Base-by-base conservation (phyloP, 1,140 invertebrate genomes). In the Pseudomyrmex concolor region DNA sequence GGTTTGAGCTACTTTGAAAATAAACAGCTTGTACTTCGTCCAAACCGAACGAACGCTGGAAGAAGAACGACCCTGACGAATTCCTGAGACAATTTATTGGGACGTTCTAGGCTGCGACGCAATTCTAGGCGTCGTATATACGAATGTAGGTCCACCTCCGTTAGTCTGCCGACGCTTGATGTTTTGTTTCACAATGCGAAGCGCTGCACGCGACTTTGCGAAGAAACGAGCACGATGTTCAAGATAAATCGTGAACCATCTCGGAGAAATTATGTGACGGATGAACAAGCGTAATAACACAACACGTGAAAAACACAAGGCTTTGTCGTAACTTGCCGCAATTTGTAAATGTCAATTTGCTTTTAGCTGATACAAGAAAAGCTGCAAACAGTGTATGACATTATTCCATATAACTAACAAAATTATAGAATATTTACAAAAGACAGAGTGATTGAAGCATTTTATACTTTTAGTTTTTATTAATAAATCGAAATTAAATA, bases 121-220 rank as follows among this genome's bases (percentile, higher is more conserved):
- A 85, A 83, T 85, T 81, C 64, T 34, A 62, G 62, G 66, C 77
- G 7, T 34, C 34, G 51, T 57, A 77, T 87, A 60, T 76, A 60
- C 85, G 68, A 85, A 84, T 89, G 82, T 87, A 73, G 82, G 71
- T 84, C 84, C 86, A 86, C 85, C 86, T 89, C 85, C 86, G 66
- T 63, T 83, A 71, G 62, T 82, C 77, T 76, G 68, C 48, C 66
- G 34, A 43, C 51, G 59, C 34, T 25, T 57, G 66, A 59, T 80
- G 59, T 54, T 82, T 74, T 63, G 70, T 74, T 86, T 74, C 51
- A 70, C 63, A 78, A 55, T 57, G 12, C 45, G 22, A 48, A 57
- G 34, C 34, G 22, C 62, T 54, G 73, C 70, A 83, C 59, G 82
- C 54, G 51, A 64, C 12, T 67, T 86, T 0, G 34, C 22, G 43